Evolutionary conservation across 2,888 invertebrate genomes (phyloP).

Genomic region (Ophion ventricosus): DNA sequence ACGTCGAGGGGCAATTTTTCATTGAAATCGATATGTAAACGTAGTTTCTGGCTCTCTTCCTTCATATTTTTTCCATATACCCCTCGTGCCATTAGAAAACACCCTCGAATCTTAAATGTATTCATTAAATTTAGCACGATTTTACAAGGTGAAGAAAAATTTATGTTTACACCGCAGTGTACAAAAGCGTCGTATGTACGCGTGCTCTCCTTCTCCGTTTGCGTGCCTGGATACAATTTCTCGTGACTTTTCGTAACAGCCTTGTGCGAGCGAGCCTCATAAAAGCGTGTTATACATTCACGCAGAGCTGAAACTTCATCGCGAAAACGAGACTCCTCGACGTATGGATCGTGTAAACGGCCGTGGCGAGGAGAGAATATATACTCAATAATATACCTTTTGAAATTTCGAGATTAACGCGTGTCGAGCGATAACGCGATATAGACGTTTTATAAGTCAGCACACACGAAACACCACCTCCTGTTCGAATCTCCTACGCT

Average conservation of each 20-base stretch:
- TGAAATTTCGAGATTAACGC: conserved; percentile 42
- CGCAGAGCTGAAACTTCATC: conserved; percentile 21
- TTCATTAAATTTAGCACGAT: conserved; percentile 9
- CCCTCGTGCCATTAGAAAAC: neutral
- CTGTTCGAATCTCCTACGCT: neutral
- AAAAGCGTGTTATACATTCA: conserved; percentile 9
- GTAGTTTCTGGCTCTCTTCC: conserved; percentile 35
- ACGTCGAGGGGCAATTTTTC: conserved; percentile 51
- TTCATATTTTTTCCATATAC: neutral
- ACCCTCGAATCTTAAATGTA: neutral
- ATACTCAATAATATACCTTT: neutral
- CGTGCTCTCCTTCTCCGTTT: neutral
- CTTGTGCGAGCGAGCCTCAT: conserved; percentile 7
- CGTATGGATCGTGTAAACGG: neutral
- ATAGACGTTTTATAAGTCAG: conserved; percentile 32
- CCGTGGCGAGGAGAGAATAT: neutral
- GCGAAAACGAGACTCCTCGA: conserved; percentile 13
- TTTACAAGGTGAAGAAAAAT: conserved; percentile 18
- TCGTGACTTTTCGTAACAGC: conserved; percentile 21
- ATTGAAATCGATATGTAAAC: conserved; percentile 67
- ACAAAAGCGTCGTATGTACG: neutral
- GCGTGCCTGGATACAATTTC: conserved; percentile 26
- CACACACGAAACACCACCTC: neutral
- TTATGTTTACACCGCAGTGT: neutral
- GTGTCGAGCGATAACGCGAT: conserved; percentile 40